Evolutionary conservation across 1,140 invertebrate species (phyloP), one percentile per base, ranked within the genome.

Genomic region (Panagrolaimus sp.): DNA sequence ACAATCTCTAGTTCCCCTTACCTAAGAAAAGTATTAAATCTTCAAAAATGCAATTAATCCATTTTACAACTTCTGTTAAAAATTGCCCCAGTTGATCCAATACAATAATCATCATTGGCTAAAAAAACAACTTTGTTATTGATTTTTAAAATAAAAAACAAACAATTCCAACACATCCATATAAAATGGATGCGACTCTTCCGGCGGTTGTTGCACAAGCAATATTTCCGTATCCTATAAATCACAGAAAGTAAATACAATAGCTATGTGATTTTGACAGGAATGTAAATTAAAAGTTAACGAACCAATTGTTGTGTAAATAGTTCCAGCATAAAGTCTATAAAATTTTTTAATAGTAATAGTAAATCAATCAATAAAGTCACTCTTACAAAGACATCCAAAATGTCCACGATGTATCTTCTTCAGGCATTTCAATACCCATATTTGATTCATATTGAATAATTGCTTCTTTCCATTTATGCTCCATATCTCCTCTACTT

Each of bases 41-140:
- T 23, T 61, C 65, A 1, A 46, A 9, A 16, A 63, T 42, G 53
- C 53, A 57, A 13, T 69, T 57, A 23, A 53, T 57, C n/a, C 61
- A 14, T 23, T 91, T 90, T 84, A 95, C 95, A 43, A 92, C 91
- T 64, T 92, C 90, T 8, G 93, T 92, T 90, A 96, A 92, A 65
- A 93, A 89, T 83, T 94, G 91, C n/a, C 93, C 92, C 70, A 96
- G 94, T 82, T 94, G 94, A 46, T 92, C 93, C 42, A 96, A 87
- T 76, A 92, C 93, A 4, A 96, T 87, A 65, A 96, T 87, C 90
- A 95, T 93, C 65, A 96, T 84, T 0, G 93, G 92, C 31, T 38
- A 38, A 38, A 38, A 38, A 38, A 7, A 38, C 2, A 38, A 4
- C 31, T 4, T 38, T 38, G 31, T 2, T 38, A 38, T 38, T 38